Evolutionary conservation across 2,797 vertebrate genomes (phyloP).

Genomic region (Anguilla anguilla): DNA sequence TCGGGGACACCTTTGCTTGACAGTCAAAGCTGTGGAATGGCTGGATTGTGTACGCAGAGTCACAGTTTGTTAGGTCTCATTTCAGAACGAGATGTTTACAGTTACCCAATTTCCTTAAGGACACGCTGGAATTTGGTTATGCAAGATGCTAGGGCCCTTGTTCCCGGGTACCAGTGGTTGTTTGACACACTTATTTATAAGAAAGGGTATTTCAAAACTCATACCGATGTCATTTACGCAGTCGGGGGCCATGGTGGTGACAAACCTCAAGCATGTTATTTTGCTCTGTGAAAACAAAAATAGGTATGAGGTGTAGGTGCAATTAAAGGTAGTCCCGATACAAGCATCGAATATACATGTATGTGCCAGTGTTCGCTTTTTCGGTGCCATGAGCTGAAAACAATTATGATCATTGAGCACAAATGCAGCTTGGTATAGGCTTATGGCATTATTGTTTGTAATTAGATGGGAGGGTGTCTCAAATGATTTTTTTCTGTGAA

Average conservation of each 20-base stretch:
- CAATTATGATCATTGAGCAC: background rate
- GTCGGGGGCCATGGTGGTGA: background rate
- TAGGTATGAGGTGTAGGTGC: background rate
- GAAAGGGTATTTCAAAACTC: background rate
- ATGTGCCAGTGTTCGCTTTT: background rate
- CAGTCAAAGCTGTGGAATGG: constrained; percentile 16
- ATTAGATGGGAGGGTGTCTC: background rate
- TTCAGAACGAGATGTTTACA: background rate
- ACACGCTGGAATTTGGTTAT: background rate
- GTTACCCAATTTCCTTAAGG: background rate
- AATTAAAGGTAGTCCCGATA: background rate
- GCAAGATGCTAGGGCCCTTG: background rate
- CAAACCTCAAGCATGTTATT: background rate
- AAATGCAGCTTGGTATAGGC: background rate
- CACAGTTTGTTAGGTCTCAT: background rate
- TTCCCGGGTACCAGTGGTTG: background rate
- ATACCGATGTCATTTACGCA: background rate
- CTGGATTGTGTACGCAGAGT: background rate
- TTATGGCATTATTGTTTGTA: background rate
- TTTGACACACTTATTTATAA: background rate
- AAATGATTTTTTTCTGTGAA: background rate
- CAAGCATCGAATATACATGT: background rate
- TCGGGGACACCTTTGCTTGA: background rate
- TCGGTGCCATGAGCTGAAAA: background rate
- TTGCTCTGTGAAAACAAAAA: background rate